phyloP scores from a whole-genome alignment of 2,888 invertebrate genomes.

The Sphinx pinastri region DNA sequence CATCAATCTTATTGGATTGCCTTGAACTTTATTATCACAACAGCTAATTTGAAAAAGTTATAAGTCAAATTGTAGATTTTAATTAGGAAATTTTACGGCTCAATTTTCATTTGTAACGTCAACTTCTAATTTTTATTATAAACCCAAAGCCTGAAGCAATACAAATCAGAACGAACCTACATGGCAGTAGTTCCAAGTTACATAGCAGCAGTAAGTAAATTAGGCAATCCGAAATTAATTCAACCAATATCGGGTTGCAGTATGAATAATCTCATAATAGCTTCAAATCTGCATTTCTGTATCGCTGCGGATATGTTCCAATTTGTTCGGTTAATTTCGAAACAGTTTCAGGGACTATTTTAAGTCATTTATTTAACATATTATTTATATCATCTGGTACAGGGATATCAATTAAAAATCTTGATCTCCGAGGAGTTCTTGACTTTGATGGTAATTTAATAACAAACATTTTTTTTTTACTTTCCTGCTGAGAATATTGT shows the following conservation, averaged over 20 bases:
- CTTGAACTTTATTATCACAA: neutral
- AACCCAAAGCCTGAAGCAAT: neutral
- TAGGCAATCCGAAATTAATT: conserved; percentile 1
- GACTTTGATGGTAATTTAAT: conserved; percentile 15
- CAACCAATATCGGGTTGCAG: conserved; percentile 5
- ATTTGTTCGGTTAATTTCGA: too few relatives aligned
- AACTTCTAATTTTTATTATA: too few relatives aligned
- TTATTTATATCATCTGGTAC: neutral
- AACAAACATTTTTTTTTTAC: neutral
- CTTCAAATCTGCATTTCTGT: conserved; percentile 10
- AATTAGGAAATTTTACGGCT: too few relatives aligned
- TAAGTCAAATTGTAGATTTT: too few relatives aligned
- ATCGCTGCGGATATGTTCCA: conserved; percentile 4
- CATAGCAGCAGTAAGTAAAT: neutral
- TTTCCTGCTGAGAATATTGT: neutral
- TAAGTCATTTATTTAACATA: neutral
- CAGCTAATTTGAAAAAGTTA: neutral
- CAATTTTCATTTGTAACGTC: too few relatives aligned
- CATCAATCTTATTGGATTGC: conserved; percentile 49
- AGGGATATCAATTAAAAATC: neutral
- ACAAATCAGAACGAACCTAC: too few relatives aligned
- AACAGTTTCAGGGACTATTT: neutral
- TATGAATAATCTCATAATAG: conserved; percentile 15
- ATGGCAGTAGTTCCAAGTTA: neutral
- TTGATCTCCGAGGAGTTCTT: neutral